Percentiles rank a stretch among this genome's conserved stretches.
Conservation (phyloP, 1,140 invertebrate species). For the Hormaphis cornu region DNA sequence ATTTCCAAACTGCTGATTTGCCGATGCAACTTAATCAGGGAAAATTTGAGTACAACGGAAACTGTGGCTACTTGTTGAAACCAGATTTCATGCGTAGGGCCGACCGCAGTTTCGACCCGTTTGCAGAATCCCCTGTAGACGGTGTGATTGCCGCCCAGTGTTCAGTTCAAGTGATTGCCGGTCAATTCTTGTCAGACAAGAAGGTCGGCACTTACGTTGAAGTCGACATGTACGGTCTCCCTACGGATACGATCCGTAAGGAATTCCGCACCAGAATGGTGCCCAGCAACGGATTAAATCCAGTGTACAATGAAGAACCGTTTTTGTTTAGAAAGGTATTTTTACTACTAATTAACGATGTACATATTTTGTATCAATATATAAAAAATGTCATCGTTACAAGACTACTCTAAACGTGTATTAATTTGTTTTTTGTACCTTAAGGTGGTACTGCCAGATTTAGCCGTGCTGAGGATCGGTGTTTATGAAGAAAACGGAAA, state of each 20-base stretch:
- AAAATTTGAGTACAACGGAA: slow-evolving; percentile 98
- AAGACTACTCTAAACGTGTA: not conserved
- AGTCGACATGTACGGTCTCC: slow-evolving; percentile 99
- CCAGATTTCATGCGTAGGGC: slow-evolving; percentile 97
- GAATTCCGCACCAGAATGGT: slow-evolving; percentile 95
- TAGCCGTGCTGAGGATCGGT: slow-evolving; percentile 93
- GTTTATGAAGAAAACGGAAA: slow-evolving; percentile 98
- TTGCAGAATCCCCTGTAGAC: slow-evolving; percentile 97
- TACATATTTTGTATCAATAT: not conserved
- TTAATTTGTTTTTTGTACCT: slow-evolving; percentile 7
- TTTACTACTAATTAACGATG: not conserved
- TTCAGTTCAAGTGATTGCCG: slow-evolving; percentile 95
- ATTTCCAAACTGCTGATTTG: slow-evolving; percentile 98
- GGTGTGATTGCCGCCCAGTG: slow-evolving; percentile 98
- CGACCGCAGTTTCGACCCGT: slow-evolving; percentile 96
- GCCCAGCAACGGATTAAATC: slow-evolving; percentile 93
- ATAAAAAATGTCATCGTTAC: not conserved
- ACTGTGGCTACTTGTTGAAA: slow-evolving; percentile 92
- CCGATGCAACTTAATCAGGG: slow-evolving; percentile 99
- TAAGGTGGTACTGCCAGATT: slow-evolving; percentile 89
- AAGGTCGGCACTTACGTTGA: slow-evolving; percentile 99
- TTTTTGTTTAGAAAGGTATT: slow-evolving; percentile 93
- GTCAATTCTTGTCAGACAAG: slow-evolving; percentile 98
- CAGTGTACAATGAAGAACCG: slow-evolving; percentile 95
- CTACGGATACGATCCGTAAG: slow-evolving; percentile 96